Evolutionary conservation across 2,888 invertebrate species (phyloP).

Genomic region (Micoletzkya japonica): DNA sequence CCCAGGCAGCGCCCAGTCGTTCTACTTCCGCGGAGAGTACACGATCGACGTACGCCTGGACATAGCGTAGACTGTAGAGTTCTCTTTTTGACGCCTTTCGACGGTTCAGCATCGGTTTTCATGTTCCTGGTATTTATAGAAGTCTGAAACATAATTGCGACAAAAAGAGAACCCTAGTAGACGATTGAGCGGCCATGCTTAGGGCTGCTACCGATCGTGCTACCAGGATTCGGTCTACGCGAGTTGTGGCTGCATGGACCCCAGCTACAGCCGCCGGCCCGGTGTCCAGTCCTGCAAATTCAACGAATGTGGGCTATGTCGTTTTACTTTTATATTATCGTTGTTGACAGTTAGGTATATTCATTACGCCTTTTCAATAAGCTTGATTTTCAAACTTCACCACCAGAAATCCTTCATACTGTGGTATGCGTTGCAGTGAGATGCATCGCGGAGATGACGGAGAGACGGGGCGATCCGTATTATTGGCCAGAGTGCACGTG

Average conservation of each 20-base stretch:
- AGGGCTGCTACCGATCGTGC: constrained; percentile 32
- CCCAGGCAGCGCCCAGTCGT: constrained; percentile 5
- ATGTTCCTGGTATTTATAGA: not conserved
- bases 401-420: no score
- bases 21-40: constrained; percentile 19
- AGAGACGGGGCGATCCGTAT: constrained; percentile 35
- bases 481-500: constrained; percentile 37
- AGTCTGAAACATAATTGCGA: not conserved
- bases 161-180: not conserved
- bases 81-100: not conserved
- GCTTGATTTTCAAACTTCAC: no score
- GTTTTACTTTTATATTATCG: no score
- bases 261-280: constrained; percentile 1
- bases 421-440: constrained; percentile 35
- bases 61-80: no score
- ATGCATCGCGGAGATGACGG: constrained; percentile 35
- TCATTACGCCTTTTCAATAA: no score
- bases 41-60: constrained; percentile 11
- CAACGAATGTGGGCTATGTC: no score
- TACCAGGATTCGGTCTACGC: constrained; percentile 26
- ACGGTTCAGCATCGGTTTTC: not conserved
- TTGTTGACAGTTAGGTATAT: no score
- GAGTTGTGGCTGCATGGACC: constrained; percentile 30
- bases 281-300: constrained; percentile 14
- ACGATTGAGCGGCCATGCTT: not conserved